Evolutionary conservation across 2,113 vertebrate genomes (phyloP), one percentile per base, ranked within the genome.

Genomic region (Dolichallabes microphthalmus): DNA sequence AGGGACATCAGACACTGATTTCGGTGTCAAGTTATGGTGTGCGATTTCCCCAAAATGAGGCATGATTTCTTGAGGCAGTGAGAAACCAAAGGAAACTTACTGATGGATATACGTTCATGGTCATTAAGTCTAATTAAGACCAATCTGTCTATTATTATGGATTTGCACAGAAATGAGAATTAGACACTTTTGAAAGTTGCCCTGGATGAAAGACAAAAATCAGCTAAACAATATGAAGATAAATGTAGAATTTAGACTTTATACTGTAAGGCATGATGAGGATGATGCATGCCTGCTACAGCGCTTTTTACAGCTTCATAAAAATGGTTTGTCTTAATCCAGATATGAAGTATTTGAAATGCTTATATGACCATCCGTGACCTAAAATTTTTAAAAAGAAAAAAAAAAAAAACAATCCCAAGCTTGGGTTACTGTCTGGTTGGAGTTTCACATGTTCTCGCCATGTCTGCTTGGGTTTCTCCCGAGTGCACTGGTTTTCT

Each of bases 1-100:
- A 81, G 73, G 85, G 83, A 79, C 90, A 89, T 20, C 60, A 69
- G 83, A 45, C 4, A 79, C 57, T 45, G 60, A 75, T 75, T 60
- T 75, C 58, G 58, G 11, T 86, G 76, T 79, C 19, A 79, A 39
- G 7, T 60, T 35, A 79, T 79, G 76, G 19, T 50, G 22, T 78
- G 53, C 52, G 30, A 77, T 32, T 55, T 20, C n/a, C 27, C 75
- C 20, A 25, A 66, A 35, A 78, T 25, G 2, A 32, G 27, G 57
- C 80, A 66, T 53, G 32, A 3, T 20, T 55, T 20, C 15, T 77
- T 3, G 15, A 19, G 52, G n/a, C 25, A 27, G 6, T 27, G 22
- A 35, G 32, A 76, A 53, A 17, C 52, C 27, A 77, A 57, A 57
- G 27, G 19, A 60, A 1, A 14, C 20, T 19, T 8, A 79, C 3